A percentile compares a stretch with the other conserved stretches of the same genome.
Conservation (phyloP, 2,797 vertebrate genomes). For the Phaenicophaeus curvirostris region DNA sequence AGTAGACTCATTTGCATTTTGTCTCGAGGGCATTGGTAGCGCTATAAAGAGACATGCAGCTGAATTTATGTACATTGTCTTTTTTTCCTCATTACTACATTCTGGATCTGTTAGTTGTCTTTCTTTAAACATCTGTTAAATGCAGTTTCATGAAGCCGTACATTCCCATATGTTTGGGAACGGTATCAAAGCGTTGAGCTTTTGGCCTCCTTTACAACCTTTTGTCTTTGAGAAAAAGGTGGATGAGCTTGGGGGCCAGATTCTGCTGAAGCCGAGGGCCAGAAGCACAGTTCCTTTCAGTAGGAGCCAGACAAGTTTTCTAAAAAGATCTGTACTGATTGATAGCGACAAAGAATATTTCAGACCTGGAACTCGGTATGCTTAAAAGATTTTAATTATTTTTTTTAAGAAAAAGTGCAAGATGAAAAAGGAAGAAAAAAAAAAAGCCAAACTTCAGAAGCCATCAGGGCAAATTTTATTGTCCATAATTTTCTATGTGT, state of each 20-base stretch:
- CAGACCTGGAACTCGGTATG: neutral
- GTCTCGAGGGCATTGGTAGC: conserved; percentile 62
- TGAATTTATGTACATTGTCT: conserved; percentile 70
- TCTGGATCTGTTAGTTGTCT: conserved; percentile 78
- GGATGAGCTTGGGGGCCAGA: conserved; percentile 2
- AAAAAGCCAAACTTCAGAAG: neutral
- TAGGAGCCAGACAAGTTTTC: neutral
- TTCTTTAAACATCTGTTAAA: conserved; percentile 83
- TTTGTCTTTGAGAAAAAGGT: conserved; percentile 67
- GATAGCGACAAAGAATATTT: neutral
- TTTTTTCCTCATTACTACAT: conserved; percentile 69
- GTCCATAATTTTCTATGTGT: neutral
- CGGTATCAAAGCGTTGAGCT: conserved; percentile 70
- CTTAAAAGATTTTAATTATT: neutral
- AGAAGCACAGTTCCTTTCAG: neutral
- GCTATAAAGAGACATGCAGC: conserved; percentile 56
- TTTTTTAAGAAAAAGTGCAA: neutral
- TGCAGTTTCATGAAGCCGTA: conserved; percentile 73
- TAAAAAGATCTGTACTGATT: neutral
- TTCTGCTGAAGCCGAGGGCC: neutral
- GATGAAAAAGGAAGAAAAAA: neutral
- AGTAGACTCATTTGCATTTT: conserved; percentile 71
- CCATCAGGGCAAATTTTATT: neutral
- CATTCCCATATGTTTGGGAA: conserved; percentile 82
- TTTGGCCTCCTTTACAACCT: conserved; percentile 72